Conservation (phyloP, 2,888 invertebrate species). For the Reticulitermes lucifugus region DNA sequence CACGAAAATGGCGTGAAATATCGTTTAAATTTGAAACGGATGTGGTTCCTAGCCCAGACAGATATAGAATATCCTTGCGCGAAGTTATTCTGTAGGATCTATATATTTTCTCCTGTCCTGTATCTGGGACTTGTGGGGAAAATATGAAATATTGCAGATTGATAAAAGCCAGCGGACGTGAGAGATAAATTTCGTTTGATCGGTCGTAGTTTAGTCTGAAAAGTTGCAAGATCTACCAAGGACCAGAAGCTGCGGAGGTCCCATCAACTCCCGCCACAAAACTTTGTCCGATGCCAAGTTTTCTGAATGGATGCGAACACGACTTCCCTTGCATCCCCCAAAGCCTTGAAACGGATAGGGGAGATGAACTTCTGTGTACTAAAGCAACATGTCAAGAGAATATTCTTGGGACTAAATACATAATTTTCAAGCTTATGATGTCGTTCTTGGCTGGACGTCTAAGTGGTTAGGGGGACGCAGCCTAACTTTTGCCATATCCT, state of each 20-base stretch:
- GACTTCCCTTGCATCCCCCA: slow-evolving; percentile 16
- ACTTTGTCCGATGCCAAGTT: slow-evolving; percentile 49
- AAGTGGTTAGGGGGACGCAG: not conserved
- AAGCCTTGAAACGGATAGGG: not conserved
- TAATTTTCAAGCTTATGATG: slow-evolving; percentile 35
- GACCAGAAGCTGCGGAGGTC: slow-evolving; percentile 16
- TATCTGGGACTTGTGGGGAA: slow-evolving; percentile 12
- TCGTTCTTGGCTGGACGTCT: not conserved
- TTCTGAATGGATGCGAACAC: slow-evolving; percentile 43
- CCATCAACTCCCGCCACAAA: slow-evolving; percentile 40
- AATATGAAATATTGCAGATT: slow-evolving; percentile 53
- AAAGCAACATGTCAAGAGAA: slow-evolving; percentile 38
- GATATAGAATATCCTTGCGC: not conserved
- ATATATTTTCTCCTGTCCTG: not conserved
- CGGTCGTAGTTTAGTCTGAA: slow-evolving; percentile 48
- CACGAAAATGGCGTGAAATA: too few species aligned
- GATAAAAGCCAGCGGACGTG: slow-evolving; percentile 52
- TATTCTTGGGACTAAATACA: slow-evolving; percentile 34
- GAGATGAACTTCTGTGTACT: slow-evolving; percentile 9
- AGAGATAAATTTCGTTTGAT: slow-evolving; percentile 48
- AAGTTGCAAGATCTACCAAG: slow-evolving; percentile 40
- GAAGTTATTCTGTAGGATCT: not conserved
- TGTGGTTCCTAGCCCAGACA: not conserved
- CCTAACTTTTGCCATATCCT: not conserved
- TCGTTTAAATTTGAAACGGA: too few species aligned